These are phyloP conservation scores for Scolopax bukidnonensis DNA, from an alignment of 2,797 vertebrate species.

Conservation along the genomic window DNA sequence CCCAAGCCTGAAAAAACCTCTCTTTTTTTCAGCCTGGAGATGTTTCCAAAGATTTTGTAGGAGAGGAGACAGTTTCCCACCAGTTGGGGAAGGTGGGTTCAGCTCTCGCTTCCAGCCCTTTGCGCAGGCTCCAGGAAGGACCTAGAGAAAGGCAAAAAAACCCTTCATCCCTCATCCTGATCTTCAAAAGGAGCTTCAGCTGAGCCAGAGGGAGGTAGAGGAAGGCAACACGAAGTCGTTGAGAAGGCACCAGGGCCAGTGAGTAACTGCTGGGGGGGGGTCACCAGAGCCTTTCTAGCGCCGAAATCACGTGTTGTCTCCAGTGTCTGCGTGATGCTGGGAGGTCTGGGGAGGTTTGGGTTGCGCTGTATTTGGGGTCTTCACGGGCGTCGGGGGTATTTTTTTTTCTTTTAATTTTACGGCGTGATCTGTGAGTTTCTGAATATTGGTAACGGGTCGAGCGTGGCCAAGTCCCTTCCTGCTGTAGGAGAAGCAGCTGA, in stretches of 20 bases:
- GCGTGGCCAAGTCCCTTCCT: not conserved
- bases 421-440: rapidly evolving
- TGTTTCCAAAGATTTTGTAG: not conserved
- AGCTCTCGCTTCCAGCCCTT: not conserved
- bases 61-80: not conserved
- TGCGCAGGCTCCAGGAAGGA: not conserved
- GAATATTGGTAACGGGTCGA: not conserved
- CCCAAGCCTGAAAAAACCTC: not conserved
- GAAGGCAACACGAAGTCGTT: not conserved
- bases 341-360: not conserved
- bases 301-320: not conserved
- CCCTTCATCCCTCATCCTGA: not conserved
- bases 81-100: not conserved
- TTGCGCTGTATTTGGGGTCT: not conserved
- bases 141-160: not conserved
- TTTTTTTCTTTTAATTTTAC: not conserved
- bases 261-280: not conserved
- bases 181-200: not conserved
- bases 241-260: rapidly evolving
- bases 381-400: not conserved
- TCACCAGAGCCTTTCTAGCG: rapidly evolving
- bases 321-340: rapidly evolving
- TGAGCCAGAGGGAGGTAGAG: not conserved
- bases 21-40: not conserved
- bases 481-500: not conserved